Percentiles rank a stretch among this genome's conserved stretches.
Evolutionary conservation across 2,113 vertebrate species (phyloP).

Genomic region (Felis catus): DNA sequence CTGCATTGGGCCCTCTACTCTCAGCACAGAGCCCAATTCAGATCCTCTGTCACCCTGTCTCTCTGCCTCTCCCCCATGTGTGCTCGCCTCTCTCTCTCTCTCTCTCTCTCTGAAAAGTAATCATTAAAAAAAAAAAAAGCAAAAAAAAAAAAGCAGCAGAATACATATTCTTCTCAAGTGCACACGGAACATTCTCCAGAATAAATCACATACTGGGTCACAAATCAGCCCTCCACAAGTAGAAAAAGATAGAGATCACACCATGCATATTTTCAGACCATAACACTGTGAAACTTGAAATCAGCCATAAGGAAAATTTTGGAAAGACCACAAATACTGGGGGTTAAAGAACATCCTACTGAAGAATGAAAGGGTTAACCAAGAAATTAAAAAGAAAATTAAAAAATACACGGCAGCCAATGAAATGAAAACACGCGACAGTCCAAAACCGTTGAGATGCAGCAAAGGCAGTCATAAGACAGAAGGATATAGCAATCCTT

Average conservation of each 20-base stretch:
- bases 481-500: not conserved
- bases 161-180: not conserved
- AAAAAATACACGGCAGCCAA: not conserved
- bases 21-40: too few relatives aligned
- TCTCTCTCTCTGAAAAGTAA: too few relatives aligned
- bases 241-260: not conserved
- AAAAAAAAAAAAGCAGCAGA: not conserved
- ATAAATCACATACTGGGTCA: not conserved
- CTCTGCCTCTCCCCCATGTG: too few relatives aligned
- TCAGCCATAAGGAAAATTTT: not conserved
- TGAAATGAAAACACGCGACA: not conserved
- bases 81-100: too few relatives aligned
- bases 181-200: not conserved
- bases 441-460: not conserved
- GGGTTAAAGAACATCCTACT: not conserved
- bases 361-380: not conserved
- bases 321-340: not conserved
- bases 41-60: too few relatives aligned
- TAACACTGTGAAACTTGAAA: not conserved
- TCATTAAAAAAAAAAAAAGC: too few relatives aligned
- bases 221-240: not conserved
- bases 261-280: not conserved
- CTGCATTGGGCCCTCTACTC: too few relatives aligned
- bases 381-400: not conserved
- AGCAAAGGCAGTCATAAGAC: not conserved